phyloP scores from a whole-genome alignment of 2,888 invertebrate species.

The Willowsia nigromaculata region DNA sequence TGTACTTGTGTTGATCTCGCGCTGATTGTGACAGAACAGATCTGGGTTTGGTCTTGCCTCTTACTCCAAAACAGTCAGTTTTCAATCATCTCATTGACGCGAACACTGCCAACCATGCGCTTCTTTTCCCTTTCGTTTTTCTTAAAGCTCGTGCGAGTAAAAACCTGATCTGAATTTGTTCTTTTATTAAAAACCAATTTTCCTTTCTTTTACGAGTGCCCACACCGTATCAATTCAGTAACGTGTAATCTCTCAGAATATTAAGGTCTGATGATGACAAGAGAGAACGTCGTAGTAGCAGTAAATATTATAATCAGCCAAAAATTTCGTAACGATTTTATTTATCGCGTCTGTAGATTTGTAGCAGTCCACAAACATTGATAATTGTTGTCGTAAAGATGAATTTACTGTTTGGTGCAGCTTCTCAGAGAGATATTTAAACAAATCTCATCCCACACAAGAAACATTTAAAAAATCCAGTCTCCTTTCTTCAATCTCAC shows the following conservation, averaged over 20 bases:
- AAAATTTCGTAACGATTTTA: constrained; percentile 51
- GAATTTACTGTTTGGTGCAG: background rate
- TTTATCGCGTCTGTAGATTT: background rate
- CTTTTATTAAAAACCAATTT: background rate
- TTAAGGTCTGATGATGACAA: background rate
- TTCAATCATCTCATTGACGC: background rate
- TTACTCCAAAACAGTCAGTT: constrained; percentile 16
- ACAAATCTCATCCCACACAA: constrained; percentile 41
- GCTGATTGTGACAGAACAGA: background rate
- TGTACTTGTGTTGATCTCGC: constrained; percentile 36
- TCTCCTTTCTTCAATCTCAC: constrained; percentile 17
- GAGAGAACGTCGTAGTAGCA: background rate
- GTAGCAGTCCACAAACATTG: constrained; percentile 29
- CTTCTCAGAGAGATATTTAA: background rate
- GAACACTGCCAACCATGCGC: background rate
- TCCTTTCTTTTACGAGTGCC: constrained; percentile 23
- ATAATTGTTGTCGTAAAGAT: constrained; percentile 58
- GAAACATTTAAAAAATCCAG: constrained; percentile 42
- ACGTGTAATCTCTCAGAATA: background rate
- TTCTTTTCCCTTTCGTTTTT: background rate
- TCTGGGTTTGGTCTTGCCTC: background rate
- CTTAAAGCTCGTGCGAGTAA: too few species aligned
- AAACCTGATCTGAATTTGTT: constrained; percentile 20
- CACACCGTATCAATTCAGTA: constrained; percentile 18
- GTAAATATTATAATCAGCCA: constrained; percentile 33